These are phyloP conservation scores for Hypercompe scribonia DNA, from an alignment of 2,888 invertebrate species.

Conservation along the genomic window DNA sequence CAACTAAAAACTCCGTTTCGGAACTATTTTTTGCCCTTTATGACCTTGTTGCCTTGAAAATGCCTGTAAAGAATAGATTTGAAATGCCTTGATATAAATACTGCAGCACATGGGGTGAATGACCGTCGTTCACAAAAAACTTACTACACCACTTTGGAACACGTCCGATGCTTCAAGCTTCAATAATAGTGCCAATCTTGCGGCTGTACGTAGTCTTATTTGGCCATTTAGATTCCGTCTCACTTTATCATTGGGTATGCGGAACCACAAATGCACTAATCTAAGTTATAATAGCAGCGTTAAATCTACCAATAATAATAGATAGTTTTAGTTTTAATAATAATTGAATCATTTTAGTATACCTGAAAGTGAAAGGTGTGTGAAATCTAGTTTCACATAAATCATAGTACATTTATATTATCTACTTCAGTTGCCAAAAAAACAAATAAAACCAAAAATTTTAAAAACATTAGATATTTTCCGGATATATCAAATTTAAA, in stretches of 20 bases:
- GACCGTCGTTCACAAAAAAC: constrained; percentile 58
- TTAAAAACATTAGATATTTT: background rate
- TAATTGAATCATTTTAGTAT: background rate
- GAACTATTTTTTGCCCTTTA: background rate
- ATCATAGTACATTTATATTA: background rate
- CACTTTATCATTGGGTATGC: constrained; percentile 40
- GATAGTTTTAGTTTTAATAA: background rate
- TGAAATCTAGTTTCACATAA: background rate
- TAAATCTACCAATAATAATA: background rate
- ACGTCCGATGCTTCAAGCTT: constrained; percentile 34
- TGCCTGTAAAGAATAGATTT: constrained; percentile 39
- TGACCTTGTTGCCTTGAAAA: background rate
- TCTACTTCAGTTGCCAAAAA: background rate
- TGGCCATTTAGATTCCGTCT: constrained; percentile 40
- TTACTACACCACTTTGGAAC: constrained; percentile 44
- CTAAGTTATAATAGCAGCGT: background rate
- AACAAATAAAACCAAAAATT: background rate
- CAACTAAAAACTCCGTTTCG: background rate
- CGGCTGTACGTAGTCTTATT: constrained; percentile 38
- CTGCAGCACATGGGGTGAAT: constrained; percentile 57
- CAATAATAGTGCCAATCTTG: constrained; percentile 42
- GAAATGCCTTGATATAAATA: constrained; percentile 46
- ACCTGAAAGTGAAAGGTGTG: background rate
- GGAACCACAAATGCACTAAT: constrained; percentile 12
- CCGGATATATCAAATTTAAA: constrained; percentile 2